These are phyloP conservation scores for Phyllotis vaccarum DNA, from an alignment of 2,797 vertebrate genomes.

Conservation along the genomic window DNA sequence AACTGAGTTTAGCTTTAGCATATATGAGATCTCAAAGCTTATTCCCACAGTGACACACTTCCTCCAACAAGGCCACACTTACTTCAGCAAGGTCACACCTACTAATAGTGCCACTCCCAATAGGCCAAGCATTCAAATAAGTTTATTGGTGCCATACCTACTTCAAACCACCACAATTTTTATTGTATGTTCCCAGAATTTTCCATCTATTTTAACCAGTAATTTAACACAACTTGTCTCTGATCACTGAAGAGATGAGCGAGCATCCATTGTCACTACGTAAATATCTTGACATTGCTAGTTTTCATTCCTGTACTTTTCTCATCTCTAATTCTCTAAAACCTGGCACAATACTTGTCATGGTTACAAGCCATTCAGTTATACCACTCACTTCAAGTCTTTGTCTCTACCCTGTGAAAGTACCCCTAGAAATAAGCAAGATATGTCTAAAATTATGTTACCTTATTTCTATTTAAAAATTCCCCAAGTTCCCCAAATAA, in stretches of 20 bases:
- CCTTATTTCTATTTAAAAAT: conserved; percentile 12
- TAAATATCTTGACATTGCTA: neutral
- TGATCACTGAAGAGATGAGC: neutral
- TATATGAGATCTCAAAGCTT: neutral
- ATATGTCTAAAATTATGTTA: neutral
- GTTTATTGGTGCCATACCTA: neutral
- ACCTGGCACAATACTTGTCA: neutral
- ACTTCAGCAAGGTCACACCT: neutral
- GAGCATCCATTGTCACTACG: neutral
- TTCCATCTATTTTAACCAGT: neutral
- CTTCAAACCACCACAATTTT: neutral
- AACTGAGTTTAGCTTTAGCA: neutral
- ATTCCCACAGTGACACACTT: neutral
- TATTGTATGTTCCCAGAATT: neutral
- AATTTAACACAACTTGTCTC: neutral
- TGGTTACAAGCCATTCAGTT: neutral
- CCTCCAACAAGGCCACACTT: neutral
- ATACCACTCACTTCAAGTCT: neutral
- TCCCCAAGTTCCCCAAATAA: neutral
- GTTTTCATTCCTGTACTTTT: neutral
- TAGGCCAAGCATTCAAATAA: neutral
- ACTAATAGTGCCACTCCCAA: neutral
- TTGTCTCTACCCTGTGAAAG: neutral
- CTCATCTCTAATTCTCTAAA: neutral
- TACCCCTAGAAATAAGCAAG: neutral